These are phyloP conservation scores for Hoplostethus atlanticus DNA, from an alignment of 2,797 vertebrate species.

Conservation along the genomic window DNA sequence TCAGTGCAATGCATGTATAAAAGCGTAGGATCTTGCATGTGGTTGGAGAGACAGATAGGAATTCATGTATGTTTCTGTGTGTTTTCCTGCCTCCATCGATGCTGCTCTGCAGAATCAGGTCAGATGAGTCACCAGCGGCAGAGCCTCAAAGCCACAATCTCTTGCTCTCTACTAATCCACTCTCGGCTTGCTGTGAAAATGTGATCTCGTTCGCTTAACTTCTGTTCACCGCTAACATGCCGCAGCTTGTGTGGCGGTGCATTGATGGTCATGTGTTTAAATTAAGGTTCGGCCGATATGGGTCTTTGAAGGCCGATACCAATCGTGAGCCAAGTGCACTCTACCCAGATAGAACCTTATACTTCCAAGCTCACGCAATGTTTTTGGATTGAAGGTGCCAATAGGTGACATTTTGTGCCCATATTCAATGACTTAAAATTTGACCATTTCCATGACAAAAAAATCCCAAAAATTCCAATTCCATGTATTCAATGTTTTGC, in stretches of 20 bases:
- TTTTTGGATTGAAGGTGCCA: neutral
- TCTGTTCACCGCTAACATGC: slow-evolving; percentile 35
- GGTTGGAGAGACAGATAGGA: slow-evolving; percentile 19
- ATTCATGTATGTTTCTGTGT: slow-evolving; percentile 40
- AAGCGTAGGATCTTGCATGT: slow-evolving; percentile 25
- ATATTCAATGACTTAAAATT: neutral
- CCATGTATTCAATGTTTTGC: too few species aligned
- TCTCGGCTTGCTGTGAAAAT: slow-evolving; percentile 69
- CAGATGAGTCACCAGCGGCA: slow-evolving; percentile 78
- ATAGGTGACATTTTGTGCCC: too few species aligned
- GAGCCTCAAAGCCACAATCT: slow-evolving; percentile 64
- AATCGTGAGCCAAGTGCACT: too few species aligned
- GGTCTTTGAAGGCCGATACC: slow-evolving; percentile 2
- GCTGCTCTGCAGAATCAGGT: slow-evolving; percentile 74
- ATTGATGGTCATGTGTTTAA: slow-evolving; percentile 8
- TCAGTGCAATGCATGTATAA: slow-evolving; percentile 7
- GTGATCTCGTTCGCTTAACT: slow-evolving; percentile 62
- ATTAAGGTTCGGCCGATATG: slow-evolving; percentile 3
- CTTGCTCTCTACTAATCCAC: slow-evolving; percentile 70
- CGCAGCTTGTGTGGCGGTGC: slow-evolving; percentile 20
- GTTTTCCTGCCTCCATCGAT: slow-evolving; percentile 38
- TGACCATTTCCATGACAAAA: neutral
- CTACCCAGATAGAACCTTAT: too few species aligned
- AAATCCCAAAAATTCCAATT: too few species aligned
- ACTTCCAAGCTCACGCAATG: too few species aligned